Base-by-base conservation (phyloP, 2,113 vertebrate species). In the Andinoacara biseriatus region DNA sequence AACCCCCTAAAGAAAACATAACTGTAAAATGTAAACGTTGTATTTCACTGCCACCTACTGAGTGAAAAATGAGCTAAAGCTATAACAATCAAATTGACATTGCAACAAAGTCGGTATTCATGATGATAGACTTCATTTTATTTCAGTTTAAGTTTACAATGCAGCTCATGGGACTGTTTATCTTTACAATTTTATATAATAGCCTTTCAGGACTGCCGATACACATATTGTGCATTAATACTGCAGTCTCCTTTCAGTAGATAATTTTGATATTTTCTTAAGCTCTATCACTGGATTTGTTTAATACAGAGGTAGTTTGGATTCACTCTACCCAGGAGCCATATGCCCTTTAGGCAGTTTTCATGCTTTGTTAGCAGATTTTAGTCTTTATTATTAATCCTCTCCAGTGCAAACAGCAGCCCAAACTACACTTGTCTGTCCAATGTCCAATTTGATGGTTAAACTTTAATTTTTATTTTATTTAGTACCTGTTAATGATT, bases 21-120 rank as follows among this genome's bases (percentile, higher is more conserved):
- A 65, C 38, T 76, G 74, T 59, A 54, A 74, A 59, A 74, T 49
- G 40, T 74, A 61, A 77, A 59, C 59, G 59, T 76, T 31, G 72
- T 60, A 46, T 69, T 79, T 79, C 35, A 82, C 81, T 91, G 81
- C 90, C 87, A 80, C 78, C 87, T 88, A 49, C 40, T 26, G 81
- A 63, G 2, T 6, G 29, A 56, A 67, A 76, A 14, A 40, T 74
- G 40, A 75, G 10, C 52, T 6, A 29, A 40, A 60, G n/a, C 17
- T 62, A 3, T 38, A 62, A 35, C 38, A 62, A 61, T 31, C 18
- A 61, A 61, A 61, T 20, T 7, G 59, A 38, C 24, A 5, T 52
- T 20, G 31, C 10, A 8, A 13, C 1, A 63, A 63, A 63, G 61
- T 63, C 10, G n/a, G n/a, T 4, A 15, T 43, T 40, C 62, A 40